Conservation (phyloP, 1,140 invertebrate species). For the Ptiloglossa arizonensis region DNA sequence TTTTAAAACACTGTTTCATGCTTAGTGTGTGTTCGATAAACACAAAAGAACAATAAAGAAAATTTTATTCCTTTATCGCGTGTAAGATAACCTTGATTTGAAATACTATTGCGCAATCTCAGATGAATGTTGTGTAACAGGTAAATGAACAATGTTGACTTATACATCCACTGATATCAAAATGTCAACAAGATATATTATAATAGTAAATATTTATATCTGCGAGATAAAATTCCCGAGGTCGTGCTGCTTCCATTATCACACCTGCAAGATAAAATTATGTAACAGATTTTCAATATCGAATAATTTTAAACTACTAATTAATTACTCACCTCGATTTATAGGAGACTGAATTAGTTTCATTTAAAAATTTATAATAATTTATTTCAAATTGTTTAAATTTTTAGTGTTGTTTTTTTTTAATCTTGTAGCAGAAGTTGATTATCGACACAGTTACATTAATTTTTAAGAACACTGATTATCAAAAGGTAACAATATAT, state of each 20-base stretch:
- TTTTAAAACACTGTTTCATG: conserved; percentile 22
- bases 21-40: background rate
- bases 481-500: background rate
- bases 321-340: background rate
- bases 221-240: background rate
- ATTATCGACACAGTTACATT: background rate
- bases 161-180: background rate
- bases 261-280: background rate
- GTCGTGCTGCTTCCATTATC: background rate
- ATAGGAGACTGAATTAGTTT: background rate
- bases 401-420: background rate
- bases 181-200: conserved; percentile 5
- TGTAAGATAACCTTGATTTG: background rate
- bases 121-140: background rate
- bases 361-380: background rate
- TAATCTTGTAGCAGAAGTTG: background rate
- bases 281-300: background rate
- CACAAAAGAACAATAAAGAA: background rate
- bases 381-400: conserved; percentile 13
- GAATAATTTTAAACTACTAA: background rate
- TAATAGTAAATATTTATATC: background rate
- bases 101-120: background rate
- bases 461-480: background rate
- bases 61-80: background rate
- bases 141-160: background rate